Percentiles rank a stretch among this genome's conserved stretches.
phyloP scores from a whole-genome alignment of 2,888 invertebrate species.

The Antitype chi region DNA sequence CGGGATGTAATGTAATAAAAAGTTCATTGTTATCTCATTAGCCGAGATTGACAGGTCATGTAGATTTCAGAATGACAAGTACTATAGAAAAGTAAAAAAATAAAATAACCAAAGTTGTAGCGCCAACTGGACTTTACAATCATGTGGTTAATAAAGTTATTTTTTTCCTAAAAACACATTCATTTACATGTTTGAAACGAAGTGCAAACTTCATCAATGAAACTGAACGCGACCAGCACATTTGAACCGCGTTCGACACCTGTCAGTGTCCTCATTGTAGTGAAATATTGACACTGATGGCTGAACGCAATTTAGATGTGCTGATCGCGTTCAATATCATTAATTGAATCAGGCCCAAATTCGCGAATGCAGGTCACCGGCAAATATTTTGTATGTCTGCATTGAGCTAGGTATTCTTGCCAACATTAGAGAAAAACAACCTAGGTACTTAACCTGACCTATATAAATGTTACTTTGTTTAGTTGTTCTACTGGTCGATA shows the following conservation, averaged over 20 bases:
- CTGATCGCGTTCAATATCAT: too few relatives aligned
- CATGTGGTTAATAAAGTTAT: too few relatives aligned
- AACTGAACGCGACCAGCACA: too few relatives aligned
- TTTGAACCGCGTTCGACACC: too few relatives aligned
- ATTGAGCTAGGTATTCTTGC: neutral
- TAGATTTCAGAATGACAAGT: neutral
- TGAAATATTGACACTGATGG: too few relatives aligned
- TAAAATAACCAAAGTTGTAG: neutral
- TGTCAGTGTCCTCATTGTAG: too few relatives aligned
- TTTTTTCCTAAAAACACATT: neutral
- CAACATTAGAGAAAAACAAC: neutral
- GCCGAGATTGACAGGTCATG: too few relatives aligned
- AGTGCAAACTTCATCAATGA: too few relatives aligned
- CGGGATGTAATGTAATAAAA: too few relatives aligned
- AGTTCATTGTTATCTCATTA: too few relatives aligned
- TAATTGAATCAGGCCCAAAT: neutral
- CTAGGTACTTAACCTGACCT: neutral
- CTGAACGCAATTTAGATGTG: too few relatives aligned
- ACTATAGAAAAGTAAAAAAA: neutral
- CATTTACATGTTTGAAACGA: neutral
- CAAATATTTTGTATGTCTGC: neutral
- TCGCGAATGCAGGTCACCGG: neutral
- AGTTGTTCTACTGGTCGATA: slow-evolving; percentile 1
- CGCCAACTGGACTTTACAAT: too few relatives aligned
- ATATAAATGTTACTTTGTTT: neutral